Evolutionary conservation across 2,888 invertebrate species (phyloP).

Genomic region (Deilephila porcellus): DNA sequence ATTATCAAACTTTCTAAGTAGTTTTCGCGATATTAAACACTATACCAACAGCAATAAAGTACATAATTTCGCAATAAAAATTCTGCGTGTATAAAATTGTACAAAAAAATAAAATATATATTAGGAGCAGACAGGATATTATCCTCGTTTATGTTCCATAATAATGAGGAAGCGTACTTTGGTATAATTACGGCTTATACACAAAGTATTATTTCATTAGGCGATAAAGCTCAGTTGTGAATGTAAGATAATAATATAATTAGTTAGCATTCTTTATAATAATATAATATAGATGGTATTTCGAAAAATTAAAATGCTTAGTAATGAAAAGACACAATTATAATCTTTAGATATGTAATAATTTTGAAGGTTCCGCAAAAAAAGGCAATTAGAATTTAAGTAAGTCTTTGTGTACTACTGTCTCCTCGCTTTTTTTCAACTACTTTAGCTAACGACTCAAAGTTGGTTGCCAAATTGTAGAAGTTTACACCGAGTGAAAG

Average conservation of each 20-base stretch:
- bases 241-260: not conserved
- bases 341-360: not conserved
- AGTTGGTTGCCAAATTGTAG: not conserved
- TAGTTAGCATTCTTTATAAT: not conserved
- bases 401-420: not conserved
- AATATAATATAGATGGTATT: no score
- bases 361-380: not conserved
- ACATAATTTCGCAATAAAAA: not conserved
- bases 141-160: not conserved
- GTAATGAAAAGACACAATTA: no score
- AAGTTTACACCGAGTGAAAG: not conserved
- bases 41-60: not conserved
- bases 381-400: no score
- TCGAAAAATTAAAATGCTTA: no score
- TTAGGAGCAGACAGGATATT: not conserved
- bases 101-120: not conserved
- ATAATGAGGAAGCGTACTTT: not conserved
- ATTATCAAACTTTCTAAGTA: not conserved
- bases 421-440: not conserved
- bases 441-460: not conserved
- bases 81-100: not conserved
- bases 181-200: not conserved
- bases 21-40: not conserved
- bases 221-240: not conserved
- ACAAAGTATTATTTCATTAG: conserved; percentile 5